phyloP scores from a whole-genome alignment of 1,140 invertebrate species.

The Potamilus streckersoni region DNA sequence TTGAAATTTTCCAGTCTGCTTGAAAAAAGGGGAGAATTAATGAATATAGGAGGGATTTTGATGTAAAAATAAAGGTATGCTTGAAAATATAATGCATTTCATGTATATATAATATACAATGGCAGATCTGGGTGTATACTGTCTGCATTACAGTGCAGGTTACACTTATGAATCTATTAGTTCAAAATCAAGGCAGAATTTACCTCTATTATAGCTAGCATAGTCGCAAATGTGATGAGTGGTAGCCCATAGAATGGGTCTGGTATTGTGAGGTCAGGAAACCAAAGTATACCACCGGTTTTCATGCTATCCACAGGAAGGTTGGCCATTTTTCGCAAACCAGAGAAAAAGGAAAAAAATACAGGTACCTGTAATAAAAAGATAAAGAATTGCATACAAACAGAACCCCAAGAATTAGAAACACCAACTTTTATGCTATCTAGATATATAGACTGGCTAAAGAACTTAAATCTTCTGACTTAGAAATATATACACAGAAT shows the following conservation, averaged over 20 bases:
- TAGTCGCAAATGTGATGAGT: constrained; percentile 82
- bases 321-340: constrained; percentile 84
- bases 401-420: no score
- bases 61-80: no score
- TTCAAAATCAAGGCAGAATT: constrained; percentile 18
- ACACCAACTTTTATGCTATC: no score
- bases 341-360: constrained; percentile 92
- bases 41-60: no score
- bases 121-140: not conserved
- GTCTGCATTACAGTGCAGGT: not conserved
- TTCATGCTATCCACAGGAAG: constrained; percentile 89
- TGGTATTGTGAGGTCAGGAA: constrained; percentile 88
- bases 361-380: constrained; percentile 78
- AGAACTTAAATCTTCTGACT: no score
- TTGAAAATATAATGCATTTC: no score
- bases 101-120: not conserved
- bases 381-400: not conserved
- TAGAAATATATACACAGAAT: no score
- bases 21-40: no score
- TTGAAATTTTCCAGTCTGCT: no score
- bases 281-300: constrained; percentile 91
- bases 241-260: constrained; percentile 94
- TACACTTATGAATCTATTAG: not conserved
- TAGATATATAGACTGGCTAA: no score
- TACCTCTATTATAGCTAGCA: constrained; percentile 85